Base-by-base conservation (phyloP, 92 coral and sea anemone genomes). In the Pocillopora grandis region DNA sequence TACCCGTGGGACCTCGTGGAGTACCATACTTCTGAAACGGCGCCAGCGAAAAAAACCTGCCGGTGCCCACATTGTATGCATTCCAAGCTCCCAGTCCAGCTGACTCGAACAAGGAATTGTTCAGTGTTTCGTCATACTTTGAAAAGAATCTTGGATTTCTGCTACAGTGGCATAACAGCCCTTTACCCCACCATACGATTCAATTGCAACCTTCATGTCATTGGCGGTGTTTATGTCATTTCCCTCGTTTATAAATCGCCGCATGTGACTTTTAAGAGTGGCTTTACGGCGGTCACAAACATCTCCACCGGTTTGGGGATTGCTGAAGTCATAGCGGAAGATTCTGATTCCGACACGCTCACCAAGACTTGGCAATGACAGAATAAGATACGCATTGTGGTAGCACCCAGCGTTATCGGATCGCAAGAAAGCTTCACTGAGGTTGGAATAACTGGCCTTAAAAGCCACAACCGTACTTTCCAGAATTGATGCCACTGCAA, bases 111-210 rank as follows among this genome's bases (percentile, higher is more conserved):
- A 14, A 52, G 21, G 66, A 80, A 17, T 80, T 80, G 75, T 80
- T 66, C 58, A 57, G 64, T 66, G 81, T 42, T 78, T 78, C 55
- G 52, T 55, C 84, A 80, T 57, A 23, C 20, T 80, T n/a, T 80
- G 75, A 14, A 21, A 19, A 19, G 84, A 67, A 13, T n/a, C 55
- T 27, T 80, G 75, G 15, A 80, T 67, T 68, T 55, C 62, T n/a
- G 66, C 82, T 18, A 76, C 88, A 42, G 76, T 23, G 31, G 76
- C 88, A 56, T 61, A 33, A 20, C 81, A 84, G 64, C 81, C 82
- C 58, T 84, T 76, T n/a, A 84, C 76, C 42, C 82, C 88, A 65
- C 81, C 88, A 48, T 84, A 76, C 57, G 87, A 61, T 9, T 83
- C 87, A 33, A 83, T 49, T 12, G 87, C 80, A 48, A 27, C 48